Evolutionary conservation across 2,888 invertebrate species (phyloP), one percentile per base, ranked within the genome.

Genomic region (Cerastis leucographa): DNA sequence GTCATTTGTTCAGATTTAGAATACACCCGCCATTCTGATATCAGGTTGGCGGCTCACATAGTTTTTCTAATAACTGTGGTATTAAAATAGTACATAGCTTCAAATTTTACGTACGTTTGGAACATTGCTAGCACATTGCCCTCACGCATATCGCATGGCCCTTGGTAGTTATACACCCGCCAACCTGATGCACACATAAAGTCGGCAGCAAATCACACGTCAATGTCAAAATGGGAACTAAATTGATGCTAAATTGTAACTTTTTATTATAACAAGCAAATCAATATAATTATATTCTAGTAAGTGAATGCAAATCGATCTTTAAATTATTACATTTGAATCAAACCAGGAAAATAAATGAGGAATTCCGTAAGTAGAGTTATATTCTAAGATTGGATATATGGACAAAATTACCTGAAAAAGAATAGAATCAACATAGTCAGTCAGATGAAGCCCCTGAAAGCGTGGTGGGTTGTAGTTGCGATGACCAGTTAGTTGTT

Each of bases 331-430:
- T n/a, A 61, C 9, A 56, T 54, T 65, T 67, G 46, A 68, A 71
- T 66, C 11, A 35, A 44, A 56, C 12, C 40, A n/a, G 14, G 56
- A 40, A 40, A 25, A 61, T 69, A 46, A 51, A 71, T 59, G 29
- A n/a, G 79, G 67, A 78, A 89, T 89, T 89, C 80, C 83, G 88
- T 89, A 76, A 86, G 88, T 87, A 81, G 11, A 44, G 9, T 35
- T 25, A 9, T 66, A 56, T 59, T 44, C 42, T 29, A n/a, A 54
- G 8, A 29, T 25, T 17, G 1, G 2, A 46, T 12, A 51, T 6
- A 25, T n/a, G n/a, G 19, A 35, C 68, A 62, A 17, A 1, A 22
- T 0, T 17, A 40, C 14, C 42, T 14, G 19, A 19, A 2, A 35
- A 6, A 19, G 2, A 70, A 62, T 5, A 11, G 5, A 49, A 59